phyloP scores from a whole-genome alignment of 2,113 vertebrate species.

The Tyto alba region DNA sequence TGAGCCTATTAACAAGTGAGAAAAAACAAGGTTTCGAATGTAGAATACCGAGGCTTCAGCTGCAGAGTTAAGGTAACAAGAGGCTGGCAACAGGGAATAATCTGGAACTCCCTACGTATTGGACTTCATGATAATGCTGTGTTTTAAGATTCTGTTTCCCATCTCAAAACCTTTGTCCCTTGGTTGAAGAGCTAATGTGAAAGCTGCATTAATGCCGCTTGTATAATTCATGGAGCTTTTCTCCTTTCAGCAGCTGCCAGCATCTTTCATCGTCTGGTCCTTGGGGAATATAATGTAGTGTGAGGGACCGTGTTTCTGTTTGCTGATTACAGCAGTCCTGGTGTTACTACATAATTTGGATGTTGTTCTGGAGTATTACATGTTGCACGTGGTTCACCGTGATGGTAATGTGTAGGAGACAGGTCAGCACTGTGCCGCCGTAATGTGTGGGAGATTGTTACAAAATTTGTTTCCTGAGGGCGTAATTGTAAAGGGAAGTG shows the following conservation, averaged over 20 bases:
- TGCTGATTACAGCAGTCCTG: background rate
- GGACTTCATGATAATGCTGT: background rate
- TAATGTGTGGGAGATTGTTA: background rate
- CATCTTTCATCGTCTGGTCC: background rate
- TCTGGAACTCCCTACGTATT: background rate
- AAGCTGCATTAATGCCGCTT: background rate
- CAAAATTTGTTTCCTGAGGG: background rate
- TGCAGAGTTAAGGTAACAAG: background rate
- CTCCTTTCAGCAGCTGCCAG: background rate
- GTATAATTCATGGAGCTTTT: background rate
- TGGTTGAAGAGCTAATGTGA: background rate
- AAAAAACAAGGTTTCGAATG: background rate
- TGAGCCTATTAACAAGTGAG: background rate
- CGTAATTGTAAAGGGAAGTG: background rate
- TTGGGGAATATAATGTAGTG: background rate
- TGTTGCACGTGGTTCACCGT: background rate
- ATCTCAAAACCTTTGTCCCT: background rate
- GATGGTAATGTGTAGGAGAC: background rate
- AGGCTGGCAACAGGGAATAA: background rate
- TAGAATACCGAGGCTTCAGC: background rate
- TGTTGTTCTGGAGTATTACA: accelerated
- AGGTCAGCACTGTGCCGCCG: background rate
- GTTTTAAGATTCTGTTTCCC: background rate
- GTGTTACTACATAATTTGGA: background rate
- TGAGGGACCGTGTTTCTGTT: background rate